These are phyloP conservation scores for Euschistus heros DNA, from an alignment of 1,140 invertebrate genomes.

Conservation along the genomic window DNA sequence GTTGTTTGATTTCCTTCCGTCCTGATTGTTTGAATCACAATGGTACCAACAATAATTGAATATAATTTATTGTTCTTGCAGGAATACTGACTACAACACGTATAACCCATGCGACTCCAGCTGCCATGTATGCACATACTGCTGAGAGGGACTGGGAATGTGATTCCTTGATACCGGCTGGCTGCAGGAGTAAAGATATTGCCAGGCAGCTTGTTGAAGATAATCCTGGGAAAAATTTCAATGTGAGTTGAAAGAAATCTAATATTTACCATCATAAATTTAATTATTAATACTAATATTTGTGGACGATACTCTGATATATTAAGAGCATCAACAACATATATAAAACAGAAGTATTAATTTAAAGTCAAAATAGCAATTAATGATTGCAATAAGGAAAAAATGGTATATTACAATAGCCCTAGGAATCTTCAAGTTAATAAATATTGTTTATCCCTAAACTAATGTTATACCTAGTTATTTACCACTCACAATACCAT, in stretches of 20 bases:
- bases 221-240: slow-evolving; percentile 38
- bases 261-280: too few relatives aligned
- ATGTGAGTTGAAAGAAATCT: slow-evolving; percentile 31
- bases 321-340: too few relatives aligned
- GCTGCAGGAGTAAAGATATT: slow-evolving; percentile 37
- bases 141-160: slow-evolving; percentile 68
- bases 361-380: too few relatives aligned
- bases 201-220: slow-evolving; percentile 39
- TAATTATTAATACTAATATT: too few relatives aligned
- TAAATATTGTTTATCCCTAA: too few relatives aligned
- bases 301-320: too few relatives aligned
- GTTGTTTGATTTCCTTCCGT: background rate
- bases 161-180: slow-evolving; percentile 26
- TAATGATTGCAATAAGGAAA: too few relatives aligned
- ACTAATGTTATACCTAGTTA: too few relatives aligned
- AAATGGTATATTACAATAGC: too few relatives aligned
- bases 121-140: slow-evolving; percentile 68
- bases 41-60: background rate
- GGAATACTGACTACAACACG: slow-evolving; percentile 64
- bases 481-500: too few relatives aligned
- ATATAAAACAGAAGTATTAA: too few relatives aligned
- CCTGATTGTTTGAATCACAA: background rate
- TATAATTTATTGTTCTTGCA: background rate
- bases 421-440: too few relatives aligned
- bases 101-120: slow-evolving; percentile 84